phyloP scores from a whole-genome alignment of 1,140 invertebrate species.

The Listronotus bonariensis region DNA sequence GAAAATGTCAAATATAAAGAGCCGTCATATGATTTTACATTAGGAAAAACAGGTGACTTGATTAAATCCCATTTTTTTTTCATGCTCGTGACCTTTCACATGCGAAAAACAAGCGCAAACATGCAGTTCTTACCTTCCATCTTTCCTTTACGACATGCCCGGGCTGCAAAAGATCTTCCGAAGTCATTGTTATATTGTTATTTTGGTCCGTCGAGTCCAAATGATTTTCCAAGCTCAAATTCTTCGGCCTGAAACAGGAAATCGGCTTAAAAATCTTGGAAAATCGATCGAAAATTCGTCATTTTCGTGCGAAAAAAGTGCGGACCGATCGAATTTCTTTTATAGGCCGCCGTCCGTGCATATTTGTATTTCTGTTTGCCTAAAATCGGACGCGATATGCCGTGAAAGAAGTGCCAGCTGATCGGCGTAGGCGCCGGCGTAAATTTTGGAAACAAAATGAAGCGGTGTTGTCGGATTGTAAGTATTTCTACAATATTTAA shows the following conservation, averaged over 20 bases:
- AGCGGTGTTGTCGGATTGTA: slow-evolving; percentile 2
- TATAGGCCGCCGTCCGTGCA: slow-evolving; percentile 37
- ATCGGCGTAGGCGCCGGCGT: slow-evolving; percentile 41
- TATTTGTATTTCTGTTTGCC: slow-evolving; percentile 41
- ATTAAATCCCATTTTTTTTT: too few species aligned
- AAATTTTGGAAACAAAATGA: slow-evolving; percentile 6
- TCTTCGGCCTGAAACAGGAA: slow-evolving; percentile 48
- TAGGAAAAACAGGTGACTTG: too few species aligned
- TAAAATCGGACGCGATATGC: slow-evolving; percentile 27
- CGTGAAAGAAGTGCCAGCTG: slow-evolving; percentile 44
- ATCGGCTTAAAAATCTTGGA: slow-evolving; percentile 1
- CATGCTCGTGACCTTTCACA: too few species aligned
- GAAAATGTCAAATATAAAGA: too few species aligned
- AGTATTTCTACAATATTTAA: slow-evolving; percentile 6
- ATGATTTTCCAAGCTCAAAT: slow-evolving; percentile 53
- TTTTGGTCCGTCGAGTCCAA: slow-evolving; percentile 74
- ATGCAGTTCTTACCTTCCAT: slow-evolving; percentile 81
- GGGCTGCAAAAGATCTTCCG: slow-evolving; percentile 92
- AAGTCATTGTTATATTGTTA: slow-evolving; percentile 86
- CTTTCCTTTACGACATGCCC: slow-evolving; percentile 96
- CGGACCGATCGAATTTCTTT: slow-evolving; percentile 26
- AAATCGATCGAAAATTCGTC: slow-evolving; percentile 22
- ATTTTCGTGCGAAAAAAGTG: slow-evolving; percentile 17
- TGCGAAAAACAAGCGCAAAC: too few species aligned
- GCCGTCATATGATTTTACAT: too few species aligned